phyloP scores from a whole-genome alignment of 2,797 vertebrate species.

The Phalanger gymnotis region DNA sequence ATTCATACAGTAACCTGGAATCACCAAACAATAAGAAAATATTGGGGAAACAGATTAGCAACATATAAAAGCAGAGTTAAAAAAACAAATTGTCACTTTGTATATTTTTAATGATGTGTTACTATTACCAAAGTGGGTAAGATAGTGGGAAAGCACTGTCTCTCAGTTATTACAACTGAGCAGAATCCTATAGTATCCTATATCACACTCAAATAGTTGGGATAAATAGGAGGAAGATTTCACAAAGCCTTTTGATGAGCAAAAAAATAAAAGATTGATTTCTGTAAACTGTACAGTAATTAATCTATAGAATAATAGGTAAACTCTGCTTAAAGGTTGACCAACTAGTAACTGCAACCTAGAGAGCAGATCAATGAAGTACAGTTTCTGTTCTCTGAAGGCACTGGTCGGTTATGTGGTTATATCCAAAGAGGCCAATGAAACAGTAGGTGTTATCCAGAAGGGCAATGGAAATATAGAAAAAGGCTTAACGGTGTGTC shows the following conservation, averaged over 20 bases:
- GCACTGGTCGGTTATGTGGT: background rate
- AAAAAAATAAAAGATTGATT: background rate
- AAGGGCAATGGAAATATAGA: background rate
- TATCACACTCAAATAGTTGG: background rate
- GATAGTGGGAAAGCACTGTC: background rate
- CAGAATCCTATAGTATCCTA: background rate
- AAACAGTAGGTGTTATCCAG: background rate
- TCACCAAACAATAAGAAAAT: conserved; percentile 11
- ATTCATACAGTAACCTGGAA: background rate
- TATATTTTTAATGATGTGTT: background rate
- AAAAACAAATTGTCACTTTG: background rate
- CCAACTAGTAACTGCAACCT: too few relatives aligned
- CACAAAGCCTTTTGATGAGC: background rate
- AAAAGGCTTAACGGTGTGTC: background rate
- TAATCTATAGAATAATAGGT: background rate
- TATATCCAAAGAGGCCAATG: too few relatives aligned
- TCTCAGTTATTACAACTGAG: too few relatives aligned
- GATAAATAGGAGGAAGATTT: conserved; percentile 7
- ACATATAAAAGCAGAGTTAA: background rate
- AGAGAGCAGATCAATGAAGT: background rate
- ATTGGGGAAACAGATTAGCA: background rate
- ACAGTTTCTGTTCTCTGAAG: background rate
- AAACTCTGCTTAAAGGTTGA: background rate
- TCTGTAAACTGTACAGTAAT: background rate
- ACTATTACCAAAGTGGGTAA: background rate